Evolutionary conservation across 2,888 invertebrate genomes (phyloP).

Genomic region (Antheraea yamamai): DNA sequence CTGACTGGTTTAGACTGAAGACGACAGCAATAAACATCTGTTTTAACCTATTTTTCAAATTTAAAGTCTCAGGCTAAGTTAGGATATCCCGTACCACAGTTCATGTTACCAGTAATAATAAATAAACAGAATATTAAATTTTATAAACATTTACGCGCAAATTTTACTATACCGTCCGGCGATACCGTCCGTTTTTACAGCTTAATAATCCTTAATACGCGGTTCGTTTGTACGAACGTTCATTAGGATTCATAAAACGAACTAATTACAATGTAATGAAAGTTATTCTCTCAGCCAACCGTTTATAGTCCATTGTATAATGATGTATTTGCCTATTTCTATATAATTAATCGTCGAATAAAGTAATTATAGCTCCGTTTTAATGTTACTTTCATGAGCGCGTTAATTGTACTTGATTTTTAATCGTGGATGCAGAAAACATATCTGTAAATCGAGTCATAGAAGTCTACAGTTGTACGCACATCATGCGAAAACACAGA

Average conservation of each 20-base stretch:
- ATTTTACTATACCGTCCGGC: constrained; percentile 40
- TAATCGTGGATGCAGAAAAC: neutral
- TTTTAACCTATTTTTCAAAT: no score
- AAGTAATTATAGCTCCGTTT: neutral
- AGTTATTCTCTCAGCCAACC: constrained; percentile 34
- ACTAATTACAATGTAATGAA: constrained; percentile 45
- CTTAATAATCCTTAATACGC: constrained; percentile 64
- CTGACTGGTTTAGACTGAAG: no score
- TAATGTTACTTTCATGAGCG: constrained; percentile 1
- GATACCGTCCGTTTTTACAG: constrained; percentile 56
- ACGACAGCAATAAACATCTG: no score
- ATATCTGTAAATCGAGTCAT: no score
- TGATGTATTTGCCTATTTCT: neutral
- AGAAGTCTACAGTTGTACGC: no score
- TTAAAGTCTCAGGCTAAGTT: neutral
- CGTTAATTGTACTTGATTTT: neutral
- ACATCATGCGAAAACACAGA: no score
- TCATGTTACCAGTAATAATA: neutral
- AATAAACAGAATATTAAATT: constrained; percentile 20
- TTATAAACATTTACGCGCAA: constrained; percentile 41
- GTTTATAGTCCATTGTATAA: constrained; percentile 27
- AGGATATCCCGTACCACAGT: neutral
- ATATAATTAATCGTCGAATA: neutral
- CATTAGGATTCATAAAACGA: constrained; percentile 34
- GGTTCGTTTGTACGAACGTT: constrained; percentile 41